Evolutionary conservation across 1,140 invertebrate genomes (phyloP).

Genomic region (Xylocopa sonorina): DNA sequence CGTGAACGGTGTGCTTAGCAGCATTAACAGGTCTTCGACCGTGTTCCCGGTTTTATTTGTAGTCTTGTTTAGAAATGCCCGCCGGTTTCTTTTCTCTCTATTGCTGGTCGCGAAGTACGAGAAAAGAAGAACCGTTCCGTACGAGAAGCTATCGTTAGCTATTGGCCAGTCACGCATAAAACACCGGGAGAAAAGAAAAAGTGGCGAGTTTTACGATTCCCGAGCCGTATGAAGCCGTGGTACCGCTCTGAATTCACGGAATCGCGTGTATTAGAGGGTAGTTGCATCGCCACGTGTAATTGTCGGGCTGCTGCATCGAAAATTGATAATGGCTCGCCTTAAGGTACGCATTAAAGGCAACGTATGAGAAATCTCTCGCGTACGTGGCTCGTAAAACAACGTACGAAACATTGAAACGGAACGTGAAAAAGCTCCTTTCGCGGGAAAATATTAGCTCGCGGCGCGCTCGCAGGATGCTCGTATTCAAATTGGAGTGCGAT

Average conservation of each 20-base stretch:
- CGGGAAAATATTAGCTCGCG: not conserved
- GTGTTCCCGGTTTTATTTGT: slow-evolving; percentile 9
- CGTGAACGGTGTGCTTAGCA: not conserved
- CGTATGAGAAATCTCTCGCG: slow-evolving; percentile 7
- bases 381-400: not conserved
- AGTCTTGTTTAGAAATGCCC: not conserved
- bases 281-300: slow-evolving; percentile 8
- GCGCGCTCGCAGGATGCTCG: not conserved
- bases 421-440: not conserved
- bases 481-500: not conserved
- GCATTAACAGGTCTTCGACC: not conserved
- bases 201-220: not conserved
- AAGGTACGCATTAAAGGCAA: not conserved
- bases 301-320: not conserved
- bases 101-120: not conserved
- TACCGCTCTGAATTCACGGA: slow-evolving; percentile 9
- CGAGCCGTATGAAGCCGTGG: not conserved
- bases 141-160: not conserved
- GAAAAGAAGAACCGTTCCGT: not conserved
- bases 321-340: slow-evolving; percentile 8
- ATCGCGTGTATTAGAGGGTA: not conserved
- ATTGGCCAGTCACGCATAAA: slow-evolving; percentile 3
- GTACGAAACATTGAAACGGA: not conserved
- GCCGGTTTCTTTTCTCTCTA: not conserved
- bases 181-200: not conserved